Conservation (phyloP, 2,888 invertebrate species). For the Clitarchus hookeri region DNA sequence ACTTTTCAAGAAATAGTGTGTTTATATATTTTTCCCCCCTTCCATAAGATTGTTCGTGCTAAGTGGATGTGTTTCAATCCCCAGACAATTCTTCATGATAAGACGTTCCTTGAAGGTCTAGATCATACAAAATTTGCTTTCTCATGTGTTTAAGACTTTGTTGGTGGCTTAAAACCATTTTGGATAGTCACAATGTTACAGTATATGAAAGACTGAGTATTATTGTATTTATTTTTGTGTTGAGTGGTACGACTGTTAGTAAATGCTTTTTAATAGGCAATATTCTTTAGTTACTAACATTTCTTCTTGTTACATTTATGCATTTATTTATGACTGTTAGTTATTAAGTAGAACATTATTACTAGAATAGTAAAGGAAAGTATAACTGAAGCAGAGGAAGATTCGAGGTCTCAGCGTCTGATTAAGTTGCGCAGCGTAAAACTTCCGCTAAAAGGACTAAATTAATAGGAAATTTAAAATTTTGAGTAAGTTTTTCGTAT, state of each 20-base stretch:
- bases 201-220: slow-evolving; percentile 9
- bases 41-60: too few species aligned
- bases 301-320: slow-evolving; percentile 20
- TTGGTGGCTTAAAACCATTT: not conserved
- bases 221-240: slow-evolving; percentile 6
- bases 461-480: too few species aligned
- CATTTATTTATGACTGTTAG: slow-evolving; percentile 37
- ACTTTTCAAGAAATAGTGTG: too few species aligned
- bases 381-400: not conserved
- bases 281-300: not conserved
- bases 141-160: too few species aligned
- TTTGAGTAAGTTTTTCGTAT: not conserved
- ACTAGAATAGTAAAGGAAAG: not conserved
- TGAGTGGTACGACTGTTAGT: not conserved
- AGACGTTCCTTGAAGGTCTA: too few species aligned
- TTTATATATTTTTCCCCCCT: too few species aligned
- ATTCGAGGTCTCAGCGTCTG: not conserved
- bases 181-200: not conserved
- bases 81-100: too few species aligned
- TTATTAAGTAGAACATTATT: not conserved
- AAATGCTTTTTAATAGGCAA: not conserved
- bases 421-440: not conserved
- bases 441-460: too few species aligned
- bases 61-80: too few species aligned
- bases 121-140: too few species aligned